Evolutionary conservation across 2,888 invertebrate species (phyloP), one percentile per base, ranked within the genome.

Genomic region (Temnothorax ravouxi): DNA sequence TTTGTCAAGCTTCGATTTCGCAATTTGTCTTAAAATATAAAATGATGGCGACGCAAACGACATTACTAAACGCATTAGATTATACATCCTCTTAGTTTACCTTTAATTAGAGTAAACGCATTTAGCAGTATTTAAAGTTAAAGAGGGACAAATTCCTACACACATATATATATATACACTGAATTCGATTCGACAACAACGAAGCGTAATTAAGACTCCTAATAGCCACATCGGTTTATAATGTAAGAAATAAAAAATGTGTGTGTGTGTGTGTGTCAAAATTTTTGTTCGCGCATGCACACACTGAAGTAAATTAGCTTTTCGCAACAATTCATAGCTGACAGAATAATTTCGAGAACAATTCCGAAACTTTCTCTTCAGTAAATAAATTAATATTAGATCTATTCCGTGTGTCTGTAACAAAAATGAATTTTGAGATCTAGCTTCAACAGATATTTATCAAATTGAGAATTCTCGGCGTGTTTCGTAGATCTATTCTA

Each of bases 141-240:
- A 56, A 79, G 41, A 29, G 88, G 89, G 86, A 85, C 87, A 90
- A 88, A 88, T 93, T 92, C 90, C 91, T 92, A 91, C 91, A 91
- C 91, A 44, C 91, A 91, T 21, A 44, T 34, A 34, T 54, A 67
- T 47, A 71, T 89, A 89, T 88, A 92, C 91, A 93, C 88, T 92
- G 90, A 92, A 92, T 91, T 91, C 88, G 91, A 91, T 84, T 88
- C 89, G 89, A 88, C 89, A 87, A 89, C 89, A 87, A 81, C 59
- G 83, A 84, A 88, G 89, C 84, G 64, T 21, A 50, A 34, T 75
- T 62, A 62, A 75, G 75, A 62, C 47, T 76, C 47, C 47, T 50
- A 21, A 38, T 15, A 61, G 9, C 13, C 34, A 50, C 29, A 47
- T 29, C 21, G 1, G 9, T 34, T 50, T 64, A 38, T 74, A 29